phyloP scores from a whole-genome alignment of 2,113 vertebrate species.

The Microcebus jonahi region DNA sequence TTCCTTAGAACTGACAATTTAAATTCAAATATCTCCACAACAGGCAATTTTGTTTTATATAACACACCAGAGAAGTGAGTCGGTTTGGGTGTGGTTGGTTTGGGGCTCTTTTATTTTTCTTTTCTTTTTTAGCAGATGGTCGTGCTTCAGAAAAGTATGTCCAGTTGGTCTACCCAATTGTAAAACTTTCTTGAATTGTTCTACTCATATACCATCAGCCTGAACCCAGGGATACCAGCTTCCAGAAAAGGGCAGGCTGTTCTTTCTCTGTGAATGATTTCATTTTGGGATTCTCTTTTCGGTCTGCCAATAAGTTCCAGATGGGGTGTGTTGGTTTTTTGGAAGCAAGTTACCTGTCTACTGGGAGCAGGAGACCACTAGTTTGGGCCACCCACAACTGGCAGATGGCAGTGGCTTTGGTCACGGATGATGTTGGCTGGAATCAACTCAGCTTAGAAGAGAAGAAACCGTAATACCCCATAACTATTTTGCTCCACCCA shows the following conservation, averaged over 20 bases:
- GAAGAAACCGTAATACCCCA: conserved; percentile 54
- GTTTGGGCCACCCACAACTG: conserved; percentile 58
- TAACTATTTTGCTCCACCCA: conserved; percentile 53
- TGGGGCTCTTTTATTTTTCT: background rate
- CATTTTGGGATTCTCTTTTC: conserved; percentile 39
- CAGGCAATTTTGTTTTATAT: background rate
- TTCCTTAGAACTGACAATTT: conserved; percentile 28
- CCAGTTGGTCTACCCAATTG: background rate
- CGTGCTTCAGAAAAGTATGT: conserved; percentile 28
- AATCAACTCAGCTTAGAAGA: conserved; percentile 38
- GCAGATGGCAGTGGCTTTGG: conserved; percentile 68
- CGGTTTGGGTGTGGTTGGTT: conserved; percentile 44
- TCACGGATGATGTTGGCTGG: conserved; percentile 23
- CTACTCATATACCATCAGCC: background rate
- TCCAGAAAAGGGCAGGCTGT: conserved; percentile 21
- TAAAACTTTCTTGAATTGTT: conserved; percentile 25
- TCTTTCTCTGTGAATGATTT: conserved; percentile 8
- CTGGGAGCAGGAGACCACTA: conserved; percentile 34
- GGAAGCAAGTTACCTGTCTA: conserved; percentile 51
- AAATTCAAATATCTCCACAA: background rate
- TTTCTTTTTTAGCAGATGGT: background rate
- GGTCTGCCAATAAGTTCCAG: conserved; percentile 30
- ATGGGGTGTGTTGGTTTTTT: background rate
- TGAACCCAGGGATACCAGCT: conserved; percentile 37
- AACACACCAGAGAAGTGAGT: conserved; percentile 5